Evolutionary conservation across 2,888 invertebrate genomes (phyloP).

Genomic region (Anagyrus pseudococci): DNA sequence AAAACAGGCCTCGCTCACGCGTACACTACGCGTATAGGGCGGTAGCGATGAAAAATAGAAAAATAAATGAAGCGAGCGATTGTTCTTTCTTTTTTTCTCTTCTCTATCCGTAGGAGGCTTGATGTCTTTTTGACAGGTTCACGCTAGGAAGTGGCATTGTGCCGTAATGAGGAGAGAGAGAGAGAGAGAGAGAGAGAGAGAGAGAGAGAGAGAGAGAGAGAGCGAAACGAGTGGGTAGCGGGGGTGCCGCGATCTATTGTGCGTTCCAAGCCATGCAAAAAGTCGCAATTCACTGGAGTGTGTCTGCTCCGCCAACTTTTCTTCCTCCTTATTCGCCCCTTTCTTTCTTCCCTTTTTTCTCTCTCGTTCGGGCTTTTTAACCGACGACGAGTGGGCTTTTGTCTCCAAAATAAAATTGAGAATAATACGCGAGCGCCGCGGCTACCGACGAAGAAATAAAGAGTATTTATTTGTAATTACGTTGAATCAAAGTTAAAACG

Average conservation of each 20-base stretch:
- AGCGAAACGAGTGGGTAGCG: too few species aligned
- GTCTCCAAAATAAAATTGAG: constrained; percentile 12
- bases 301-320: neutral
- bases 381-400: constrained; percentile 1
- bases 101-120: neutral
- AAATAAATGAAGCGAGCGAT: neutral
- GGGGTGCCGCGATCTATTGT: constrained; percentile 1
- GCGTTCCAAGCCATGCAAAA: constrained; percentile 14
- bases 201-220: too few species aligned
- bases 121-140: neutral
- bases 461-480: constrained; percentile 15
- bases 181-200: too few species aligned
- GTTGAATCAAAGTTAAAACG: too few species aligned
- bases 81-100: neutral
- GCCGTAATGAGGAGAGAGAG: constrained; percentile 4
- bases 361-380: neutral
- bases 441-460: neutral
- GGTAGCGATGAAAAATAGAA: neutral
- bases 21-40: too few species aligned
- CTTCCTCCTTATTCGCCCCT: neutral
- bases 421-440: constrained; percentile 1
- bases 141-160: constrained; percentile 1
- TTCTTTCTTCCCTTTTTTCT: neutral
- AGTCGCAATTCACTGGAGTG: constrained; percentile 11
- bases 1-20: too few species aligned